Conservation (phyloP, 2,113 vertebrate species). For the Sturnus vulgaris region DNA sequence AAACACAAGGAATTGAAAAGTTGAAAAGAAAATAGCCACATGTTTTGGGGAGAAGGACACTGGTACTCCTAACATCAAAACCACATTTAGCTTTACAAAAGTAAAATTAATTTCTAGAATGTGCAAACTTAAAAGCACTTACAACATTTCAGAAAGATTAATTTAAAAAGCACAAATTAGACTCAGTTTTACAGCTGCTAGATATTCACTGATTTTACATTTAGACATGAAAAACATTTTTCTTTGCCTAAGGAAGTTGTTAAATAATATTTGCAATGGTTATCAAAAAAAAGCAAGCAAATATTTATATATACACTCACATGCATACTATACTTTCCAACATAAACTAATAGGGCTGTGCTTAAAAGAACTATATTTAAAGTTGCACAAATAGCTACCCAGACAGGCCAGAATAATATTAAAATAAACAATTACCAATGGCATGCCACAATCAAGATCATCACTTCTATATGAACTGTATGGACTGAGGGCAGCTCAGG, state of each 20-base stretch:
- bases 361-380: background rate
- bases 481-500: background rate
- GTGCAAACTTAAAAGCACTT: background rate
- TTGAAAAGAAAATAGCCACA: background rate
- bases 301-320: background rate
- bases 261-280: background rate
- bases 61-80: background rate
- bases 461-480: accelerated
- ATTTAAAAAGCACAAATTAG: background rate
- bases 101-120: background rate
- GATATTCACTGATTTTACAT: background rate
- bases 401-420: background rate
- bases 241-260: background rate
- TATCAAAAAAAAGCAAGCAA: background rate
- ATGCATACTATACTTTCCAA: background rate
- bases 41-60: background rate
- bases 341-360: background rate
- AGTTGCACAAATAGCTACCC: background rate
- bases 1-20: background rate
- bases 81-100: background rate
- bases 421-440: background rate
- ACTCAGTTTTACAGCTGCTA: background rate
- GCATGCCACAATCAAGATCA: background rate
- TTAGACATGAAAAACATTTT: background rate
- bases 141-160: background rate